Conservation (phyloP, 2,888 invertebrate genomes). For the Tortricodes alternella region DNA sequence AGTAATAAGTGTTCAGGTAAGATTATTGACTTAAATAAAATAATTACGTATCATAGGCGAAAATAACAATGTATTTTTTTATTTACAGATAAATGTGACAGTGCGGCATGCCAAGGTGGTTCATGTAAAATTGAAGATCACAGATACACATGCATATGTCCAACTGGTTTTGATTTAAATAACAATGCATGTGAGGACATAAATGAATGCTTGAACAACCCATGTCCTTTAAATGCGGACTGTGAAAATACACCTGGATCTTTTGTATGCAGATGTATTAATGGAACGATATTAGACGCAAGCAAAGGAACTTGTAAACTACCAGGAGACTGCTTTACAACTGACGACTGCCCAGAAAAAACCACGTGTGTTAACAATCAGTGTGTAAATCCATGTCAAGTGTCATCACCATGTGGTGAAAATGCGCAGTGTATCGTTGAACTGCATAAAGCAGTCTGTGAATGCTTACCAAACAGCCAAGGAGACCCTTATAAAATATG, state of each 20-base stretch:
- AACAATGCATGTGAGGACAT: slow-evolving; percentile 89
- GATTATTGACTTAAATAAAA: slow-evolving; percentile 40
- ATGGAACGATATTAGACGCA: slow-evolving; percentile 91
- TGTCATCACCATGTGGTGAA: slow-evolving; percentile 85
- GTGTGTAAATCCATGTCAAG: slow-evolving; percentile 90
- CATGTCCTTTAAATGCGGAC: slow-evolving; percentile 90
- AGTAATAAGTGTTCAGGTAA: slow-evolving; percentile 91
- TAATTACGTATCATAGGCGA: too few species aligned
- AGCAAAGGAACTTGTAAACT: slow-evolving; percentile 87
- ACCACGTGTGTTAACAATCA: slow-evolving; percentile 89
- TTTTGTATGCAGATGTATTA: slow-evolving; percentile 89
- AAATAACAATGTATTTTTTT: too few species aligned
- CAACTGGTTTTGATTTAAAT: slow-evolving; percentile 86
- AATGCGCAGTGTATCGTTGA: slow-evolving; percentile 89
- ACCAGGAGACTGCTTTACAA: slow-evolving; percentile 91
- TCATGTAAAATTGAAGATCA: slow-evolving; percentile 89
- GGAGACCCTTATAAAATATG: slow-evolving; percentile 91
- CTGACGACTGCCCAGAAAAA: slow-evolving; percentile 89
- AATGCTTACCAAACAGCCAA: slow-evolving; percentile 88
- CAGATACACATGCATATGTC: slow-evolving; percentile 88
- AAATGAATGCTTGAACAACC: slow-evolving; percentile 89
- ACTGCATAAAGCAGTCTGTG: slow-evolving; percentile 88
- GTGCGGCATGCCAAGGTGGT: slow-evolving; percentile 90
- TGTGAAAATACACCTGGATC: slow-evolving; percentile 91
- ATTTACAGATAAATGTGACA: slow-evolving; percentile 89